Evolutionary conservation across 2,797 vertebrate genomes (phyloP), one percentile per base, ranked within the genome.

Genomic region (Arctocebus calabarensis): DNA sequence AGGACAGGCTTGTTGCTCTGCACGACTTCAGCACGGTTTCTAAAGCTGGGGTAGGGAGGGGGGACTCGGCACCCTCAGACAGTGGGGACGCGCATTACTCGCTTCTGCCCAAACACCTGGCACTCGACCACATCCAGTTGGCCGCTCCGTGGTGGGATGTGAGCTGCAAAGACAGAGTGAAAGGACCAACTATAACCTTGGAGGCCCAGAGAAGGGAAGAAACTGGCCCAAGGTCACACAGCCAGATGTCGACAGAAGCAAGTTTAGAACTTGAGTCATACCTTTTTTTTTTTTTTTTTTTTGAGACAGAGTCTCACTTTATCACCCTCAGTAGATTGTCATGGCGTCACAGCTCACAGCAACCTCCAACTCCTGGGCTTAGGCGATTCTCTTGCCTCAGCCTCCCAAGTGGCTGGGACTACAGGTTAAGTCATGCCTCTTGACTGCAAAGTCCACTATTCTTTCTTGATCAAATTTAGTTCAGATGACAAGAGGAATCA

Each of bases 21-120:
- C 22, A 8, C n/a, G 23, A 52, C 78, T 6, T 12, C 3, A 7
- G 45, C 23, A n/a, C n/a, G 78, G 29, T 79, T n/a, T 23, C 5
- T 25, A 7, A 1, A n/a, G n/a, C n/a, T n/a, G n/a, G n/a, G n/a
- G n/a, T n/a, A n/a, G n/a, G n/a, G n/a, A n/a, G n/a, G n/a, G n/a
- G 1, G 43, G 8, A 5, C 0, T 3, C n/a, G 1, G 13, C 45
- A 48, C 25, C 59, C 9, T 8, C 0, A 7, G 34, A 45, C 9
- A 2, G 32, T 2, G 14, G 27, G 1, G 22, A 5, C 3, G 23
- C 1, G 1, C n/a, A 9, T 37, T 9, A 55, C 62, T 43, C 32
- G 40, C 68, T 43, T 66, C 57, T 23, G 19, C 85, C 11, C 16
- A 1, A n/a, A 83, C 20, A n/a, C 8, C 43, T 2, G 37, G 43